These are phyloP conservation scores for Burhinus oedicnemus DNA, from an alignment of 2,113 vertebrate species.

Conservation along the genomic window DNA sequence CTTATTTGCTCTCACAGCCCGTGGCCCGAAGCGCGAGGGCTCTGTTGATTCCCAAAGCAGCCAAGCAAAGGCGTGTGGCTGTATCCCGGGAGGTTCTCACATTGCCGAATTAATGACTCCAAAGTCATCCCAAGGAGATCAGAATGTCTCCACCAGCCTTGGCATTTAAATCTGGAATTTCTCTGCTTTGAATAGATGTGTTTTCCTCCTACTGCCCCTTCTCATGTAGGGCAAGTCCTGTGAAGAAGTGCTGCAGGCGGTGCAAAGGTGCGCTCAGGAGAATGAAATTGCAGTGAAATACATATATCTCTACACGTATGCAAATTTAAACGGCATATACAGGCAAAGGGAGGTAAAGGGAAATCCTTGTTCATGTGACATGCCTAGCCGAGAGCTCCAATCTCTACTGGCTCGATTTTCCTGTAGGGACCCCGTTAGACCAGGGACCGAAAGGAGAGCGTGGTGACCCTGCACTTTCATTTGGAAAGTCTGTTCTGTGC, in stretches of 20 bases:
- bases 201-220: neutral
- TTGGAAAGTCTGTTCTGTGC: neutral
- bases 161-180: neutral
- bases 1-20: neutral
- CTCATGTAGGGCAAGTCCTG: neutral
- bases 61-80: neutral
- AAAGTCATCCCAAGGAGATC: neutral
- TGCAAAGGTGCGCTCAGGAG: neutral
- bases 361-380: neutral
- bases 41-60: neutral
- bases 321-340: neutral
- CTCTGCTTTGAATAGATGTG: neutral
- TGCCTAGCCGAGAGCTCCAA: neutral
- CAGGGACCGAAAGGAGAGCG: neutral
- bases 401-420: neutral
- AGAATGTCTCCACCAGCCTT: neutral
- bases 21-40: fast-evolving
- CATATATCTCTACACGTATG: neutral
- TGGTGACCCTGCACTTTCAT: neutral
- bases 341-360: neutral
- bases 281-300: neutral
- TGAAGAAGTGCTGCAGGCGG: neutral
- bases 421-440: neutral
- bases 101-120: fast-evolving
- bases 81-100: neutral